Base-by-base conservation (phyloP, 2,113 vertebrate genomes). In the Gasterosteus nipponicus region DNA sequence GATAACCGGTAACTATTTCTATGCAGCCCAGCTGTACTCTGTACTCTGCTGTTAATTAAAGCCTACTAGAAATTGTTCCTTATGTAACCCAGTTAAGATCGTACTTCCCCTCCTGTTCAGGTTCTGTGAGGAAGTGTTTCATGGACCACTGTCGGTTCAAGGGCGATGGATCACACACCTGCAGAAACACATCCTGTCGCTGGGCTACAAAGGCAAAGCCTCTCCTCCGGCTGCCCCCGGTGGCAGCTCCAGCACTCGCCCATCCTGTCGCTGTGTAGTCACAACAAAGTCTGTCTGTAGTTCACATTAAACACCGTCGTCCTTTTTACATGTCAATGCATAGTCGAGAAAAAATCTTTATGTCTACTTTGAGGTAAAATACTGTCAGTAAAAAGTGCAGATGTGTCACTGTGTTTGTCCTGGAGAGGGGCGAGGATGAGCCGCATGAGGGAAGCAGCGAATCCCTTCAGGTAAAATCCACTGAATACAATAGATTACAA, bases 111-210 rank as follows among this genome's bases (percentile, higher is more conserved):
- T 71, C n/a, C 49, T 66, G 11, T 65, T 10, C 66, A 99, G 97
- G 94, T 99, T 99, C 90, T 99, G 97, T 77, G 97, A 98, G 67
- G 94, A 96, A 87, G 95, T 97, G 64, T 99, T 99, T 88, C 95
- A 95, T 0, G 97, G 97, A 0, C 97, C 97, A 1, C 94, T 97
- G 72, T 97, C 97, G 1, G 94, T 99, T 62, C 97, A 99, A 73
- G 96, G 96, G 85, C 94, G 96, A 70, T 99, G 97, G 97, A 96
- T 99, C 42, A 91, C 95, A 42, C 97, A 99, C 82, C 94, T 99
- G 59, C 97, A 97, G 84, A 95, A 95, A 73, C 97, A 99, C 92
- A 99, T 99, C 91, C 92, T 97, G 86, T 95, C 96, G 16, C 96
- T 96, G 91, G 96, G 96, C 82, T 97, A 96, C 79, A 98, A 97